A percentile compares a stretch with the other conserved stretches of the same genome.
phyloP scores from a whole-genome alignment of 2,888 invertebrate species.

The Caenorhabditis angaria region DNA sequence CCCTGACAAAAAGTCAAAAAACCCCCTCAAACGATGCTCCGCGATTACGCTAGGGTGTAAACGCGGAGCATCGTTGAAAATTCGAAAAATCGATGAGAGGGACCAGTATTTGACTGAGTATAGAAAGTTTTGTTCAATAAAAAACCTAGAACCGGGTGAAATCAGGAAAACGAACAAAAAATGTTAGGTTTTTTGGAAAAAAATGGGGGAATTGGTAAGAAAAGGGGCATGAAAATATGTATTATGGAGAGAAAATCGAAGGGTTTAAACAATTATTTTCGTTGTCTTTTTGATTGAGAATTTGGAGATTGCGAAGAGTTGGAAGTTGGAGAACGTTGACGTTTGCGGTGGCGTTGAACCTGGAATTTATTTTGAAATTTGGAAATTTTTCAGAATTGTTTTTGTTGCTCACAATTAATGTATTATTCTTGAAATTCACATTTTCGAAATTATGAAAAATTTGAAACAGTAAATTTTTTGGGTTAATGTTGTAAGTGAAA shows the following conservation, averaged over 20 bases:
- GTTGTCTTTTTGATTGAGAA: constrained; percentile 51
- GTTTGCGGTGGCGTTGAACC: constrained; percentile 66
- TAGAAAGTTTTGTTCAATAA: background rate
- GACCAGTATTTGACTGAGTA: constrained; percentile 9
- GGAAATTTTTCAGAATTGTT: background rate
- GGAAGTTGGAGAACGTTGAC: constrained; percentile 58
- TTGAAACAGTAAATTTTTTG: too few species aligned
- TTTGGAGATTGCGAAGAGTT: constrained; percentile 22
- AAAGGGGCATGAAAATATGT: constrained; percentile 2
- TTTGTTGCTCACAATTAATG: background rate
- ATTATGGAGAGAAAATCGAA: background rate
- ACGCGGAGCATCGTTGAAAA: too few species aligned
- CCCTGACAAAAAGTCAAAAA: constrained; percentile 1
- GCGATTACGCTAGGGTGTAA: background rate
- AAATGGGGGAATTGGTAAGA: background rate
- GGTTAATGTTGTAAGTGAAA: too few species aligned
- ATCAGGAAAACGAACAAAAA: background rate
- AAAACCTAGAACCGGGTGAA: background rate
- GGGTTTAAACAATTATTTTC: constrained; percentile 27
- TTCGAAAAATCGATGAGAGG: background rate
- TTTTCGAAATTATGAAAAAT: too few species aligned
- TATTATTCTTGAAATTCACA: too few species aligned
- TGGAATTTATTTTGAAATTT: constrained; percentile 23
- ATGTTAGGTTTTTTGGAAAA: background rate
- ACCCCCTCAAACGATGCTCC: too few species aligned